Evolutionary conservation across 2,888 invertebrate species (phyloP).

Genomic region (Stenurella melanura): DNA sequence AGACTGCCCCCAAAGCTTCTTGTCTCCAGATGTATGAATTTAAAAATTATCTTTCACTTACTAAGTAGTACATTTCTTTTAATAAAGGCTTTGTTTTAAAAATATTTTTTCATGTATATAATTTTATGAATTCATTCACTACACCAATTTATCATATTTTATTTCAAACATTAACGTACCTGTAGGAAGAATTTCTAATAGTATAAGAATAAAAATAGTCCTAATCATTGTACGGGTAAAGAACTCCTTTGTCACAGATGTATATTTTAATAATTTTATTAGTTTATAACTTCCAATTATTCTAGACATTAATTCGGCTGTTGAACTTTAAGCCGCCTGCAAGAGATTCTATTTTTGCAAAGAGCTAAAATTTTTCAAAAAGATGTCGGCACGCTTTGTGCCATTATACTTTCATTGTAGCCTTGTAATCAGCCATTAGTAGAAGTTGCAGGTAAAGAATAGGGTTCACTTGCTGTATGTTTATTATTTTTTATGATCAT

Average conservation of each 20-base stretch:
- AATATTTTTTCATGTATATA: too few species aligned
- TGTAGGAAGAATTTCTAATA: too few species aligned
- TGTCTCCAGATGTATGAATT: too few species aligned
- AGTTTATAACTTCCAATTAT: neutral
- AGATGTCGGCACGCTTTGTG: neutral
- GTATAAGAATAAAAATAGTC: too few species aligned
- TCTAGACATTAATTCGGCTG: neutral
- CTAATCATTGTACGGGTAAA: neutral
- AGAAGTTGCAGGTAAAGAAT: neutral
- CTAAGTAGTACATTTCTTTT: too few species aligned
- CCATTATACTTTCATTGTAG: slow-evolving; percentile 7
- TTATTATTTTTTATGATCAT: slow-evolving; percentile 9
- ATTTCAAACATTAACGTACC: too few species aligned
- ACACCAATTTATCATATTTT: too few species aligned
- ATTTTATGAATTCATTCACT: too few species aligned
- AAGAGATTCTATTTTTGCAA: slow-evolving; percentile 1
- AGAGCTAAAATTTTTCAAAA: neutral
- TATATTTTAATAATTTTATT: slow-evolving; percentile 12
- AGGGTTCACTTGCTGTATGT: neutral
- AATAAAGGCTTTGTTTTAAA: too few species aligned
- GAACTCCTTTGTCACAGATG: neutral
- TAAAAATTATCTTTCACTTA: too few species aligned
- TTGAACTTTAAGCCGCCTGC: neutral
- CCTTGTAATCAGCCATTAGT: neutral
- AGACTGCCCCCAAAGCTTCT: too few species aligned